Conservation (phyloP, 2,113 vertebrate genomes). For the Cyprinodon tularosa region DNA sequence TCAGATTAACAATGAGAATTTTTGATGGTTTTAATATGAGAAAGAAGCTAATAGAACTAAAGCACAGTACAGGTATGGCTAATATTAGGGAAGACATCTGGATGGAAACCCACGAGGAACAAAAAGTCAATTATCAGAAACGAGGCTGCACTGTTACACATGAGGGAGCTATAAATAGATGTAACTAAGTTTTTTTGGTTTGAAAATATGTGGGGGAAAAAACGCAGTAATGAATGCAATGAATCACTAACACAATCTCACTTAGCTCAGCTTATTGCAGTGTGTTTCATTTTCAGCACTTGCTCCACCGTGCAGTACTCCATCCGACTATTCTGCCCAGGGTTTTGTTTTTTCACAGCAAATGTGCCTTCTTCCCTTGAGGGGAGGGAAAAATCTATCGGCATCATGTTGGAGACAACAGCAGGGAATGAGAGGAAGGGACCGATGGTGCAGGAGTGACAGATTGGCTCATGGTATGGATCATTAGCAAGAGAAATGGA, state of each 20-base stretch:
- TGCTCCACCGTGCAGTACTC: background rate
- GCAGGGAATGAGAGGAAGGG: background rate
- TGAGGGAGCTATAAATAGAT: background rate
- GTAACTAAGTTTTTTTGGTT: background rate
- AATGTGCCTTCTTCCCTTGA: constrained; percentile 26
- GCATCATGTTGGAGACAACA: constrained; percentile 1
- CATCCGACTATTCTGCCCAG: background rate
- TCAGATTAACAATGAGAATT: background rate
- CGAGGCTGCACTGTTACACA: background rate
- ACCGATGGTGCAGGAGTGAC: constrained; percentile 16
- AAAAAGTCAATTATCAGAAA: background rate
- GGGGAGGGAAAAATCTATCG: constrained; percentile 13
- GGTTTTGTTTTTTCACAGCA: constrained; percentile 12
- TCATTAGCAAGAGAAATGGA: constrained; percentile 29
- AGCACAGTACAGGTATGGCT: background rate
- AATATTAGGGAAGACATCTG: too few species aligned
- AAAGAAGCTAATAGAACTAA: too few species aligned
- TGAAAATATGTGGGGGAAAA: background rate
- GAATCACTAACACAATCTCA: constrained; percentile 17
- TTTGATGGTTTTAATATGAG: background rate
- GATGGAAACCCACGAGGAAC: too few species aligned
- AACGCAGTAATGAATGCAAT: constrained; percentile 27
- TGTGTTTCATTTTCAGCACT: background rate
- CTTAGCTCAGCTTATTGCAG: constrained; percentile 4
- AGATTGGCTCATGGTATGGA: constrained; percentile 9